Evolutionary conservation across 2,888 invertebrate species (phyloP), one percentile per base, ranked within the genome.

Genomic region (Ceramica pisi): DNA sequence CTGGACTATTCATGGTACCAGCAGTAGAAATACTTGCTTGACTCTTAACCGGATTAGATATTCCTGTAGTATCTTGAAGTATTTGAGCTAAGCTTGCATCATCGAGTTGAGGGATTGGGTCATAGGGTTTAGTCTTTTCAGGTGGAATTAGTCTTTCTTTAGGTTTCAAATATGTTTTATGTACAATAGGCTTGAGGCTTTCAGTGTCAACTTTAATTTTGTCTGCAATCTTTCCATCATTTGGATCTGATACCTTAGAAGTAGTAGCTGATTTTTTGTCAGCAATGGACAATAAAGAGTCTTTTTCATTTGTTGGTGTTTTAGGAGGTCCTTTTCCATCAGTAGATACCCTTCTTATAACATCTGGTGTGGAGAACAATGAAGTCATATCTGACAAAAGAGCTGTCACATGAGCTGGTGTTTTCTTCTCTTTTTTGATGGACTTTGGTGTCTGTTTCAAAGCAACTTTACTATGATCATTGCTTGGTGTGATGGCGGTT

Each of bases 331-430:
- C 81, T 87, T 96, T 97, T 57, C 89, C 91, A 67, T 96, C 96
- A 56, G 96, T 95, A 67, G 96, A 96, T 21, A 98, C 97, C 85
- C 98, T 96, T 85, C 97, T 96, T 71, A 98, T 98, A 67, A 98
- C 97, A 94, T 98, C 98, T 26, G 98, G 98, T 55, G 98, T 97
- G 9, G 98, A 98, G 90, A 98, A 98, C 71, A 98, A 92, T 50
- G 97, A 97, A 71, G 98, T 97, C 96, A 97, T 97, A 87, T 97
- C 97, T 48, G 96, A 94, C 53, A 96, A 92, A 85, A 94, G 92
- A 82, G 92, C 96, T 68, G 96, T 96, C 59, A 97, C 94, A 87
- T 97, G 97, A 21, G 97, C 96, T 23, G 97, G 97, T 44, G 97
- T 96, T 89, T 97, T 97, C 77, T 97, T 96, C 75, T 96, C 96